Evolutionary conservation across 2,888 invertebrate genomes (phyloP).

Genomic region (Baronia brevicornis): DNA sequence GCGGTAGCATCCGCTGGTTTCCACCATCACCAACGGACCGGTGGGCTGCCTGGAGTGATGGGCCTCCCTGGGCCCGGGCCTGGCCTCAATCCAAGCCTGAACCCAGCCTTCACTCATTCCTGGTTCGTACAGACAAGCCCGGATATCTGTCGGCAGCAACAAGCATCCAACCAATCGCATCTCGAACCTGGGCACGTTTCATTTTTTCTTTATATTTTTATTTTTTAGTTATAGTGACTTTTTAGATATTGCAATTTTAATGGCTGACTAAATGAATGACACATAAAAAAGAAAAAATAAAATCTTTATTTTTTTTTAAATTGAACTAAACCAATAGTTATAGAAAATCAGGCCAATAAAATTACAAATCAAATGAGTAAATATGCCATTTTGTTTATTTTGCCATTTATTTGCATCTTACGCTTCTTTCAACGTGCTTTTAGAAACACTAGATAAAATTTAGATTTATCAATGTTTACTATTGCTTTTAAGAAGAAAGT

Average conservation of each 20-base stretch:
- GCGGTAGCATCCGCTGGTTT: conserved; percentile 76
- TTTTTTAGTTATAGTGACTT: conserved; percentile 38
- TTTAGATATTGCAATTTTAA: conserved; percentile 7
- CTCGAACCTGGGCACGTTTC: conserved; percentile 95
- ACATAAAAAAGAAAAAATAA: background rate
- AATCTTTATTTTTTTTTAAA: no score
- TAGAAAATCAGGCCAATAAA: conserved; percentile 22
- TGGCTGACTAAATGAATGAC: background rate
- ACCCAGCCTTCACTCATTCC: conserved; percentile 93
- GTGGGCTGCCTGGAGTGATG: conserved; percentile 72
- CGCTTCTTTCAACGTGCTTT: conserved; percentile 43
- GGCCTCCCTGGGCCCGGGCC: conserved; percentile 73
- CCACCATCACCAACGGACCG: conserved; percentile 69
- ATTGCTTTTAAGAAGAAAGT: no score
- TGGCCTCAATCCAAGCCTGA: conserved; percentile 66
- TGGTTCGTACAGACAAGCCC: conserved; percentile 93
- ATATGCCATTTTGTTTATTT: conserved; percentile 32
- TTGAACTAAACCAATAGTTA: no score
- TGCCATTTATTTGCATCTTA: conserved; percentile 25
- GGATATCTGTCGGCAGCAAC: conserved; percentile 92
- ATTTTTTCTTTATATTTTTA: conserved; percentile 73
- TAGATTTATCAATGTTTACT: conserved; percentile 27
- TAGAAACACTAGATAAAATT: conserved; percentile 19
- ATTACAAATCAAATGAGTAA: conserved; percentile 7
- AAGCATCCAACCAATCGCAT: conserved; percentile 82